Base-by-base conservation (phyloP, 2,113 vertebrate genomes). In the Aviceda subcristata region DNA sequence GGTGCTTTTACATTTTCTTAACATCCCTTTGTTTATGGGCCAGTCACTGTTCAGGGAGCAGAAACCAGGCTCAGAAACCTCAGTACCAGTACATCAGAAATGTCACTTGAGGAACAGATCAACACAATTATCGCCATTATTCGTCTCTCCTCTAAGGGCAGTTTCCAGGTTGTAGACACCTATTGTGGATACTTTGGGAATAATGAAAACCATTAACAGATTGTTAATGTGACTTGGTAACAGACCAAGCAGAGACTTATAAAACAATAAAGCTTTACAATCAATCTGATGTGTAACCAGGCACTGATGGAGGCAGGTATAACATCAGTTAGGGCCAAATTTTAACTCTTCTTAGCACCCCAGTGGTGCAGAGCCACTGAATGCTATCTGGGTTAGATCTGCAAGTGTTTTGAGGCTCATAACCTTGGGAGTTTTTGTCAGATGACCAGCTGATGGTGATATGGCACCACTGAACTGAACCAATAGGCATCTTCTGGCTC, bases 151-250 rank as follows among this genome's bases (percentile, higher is more conserved):
- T 97, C 94, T 87, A 94, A 97, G 83, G 90, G 93, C 63, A 86
- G 50, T 97, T 97, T 97, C 88, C 96, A 97, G 97, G 94, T 96
- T 39, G 43, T 81, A 95, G 94, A 84, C 63, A 97, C 93, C 96
- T 97, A 94, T 88, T 94, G 96, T 96, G 92, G 56, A 91, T 97
- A 90, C 93, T 96, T 72, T 95, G 97, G 95, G 97, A 97, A 96
- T 96, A 97, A 96, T 96, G 90, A 97, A 97, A 97, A 71, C 90
- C 90, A 97, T 97, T 97, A 97, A 96, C 96, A 97, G 97, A 97
- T 97, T 97, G 96, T 96, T 97, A 97, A 97, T 97, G 95, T 91
- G 97, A 92, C 92, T 97, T 96, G 88, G 95, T 97, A 97, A 86
- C 90, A 97, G 90, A 97, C 93, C 95, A 97, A 96, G 88, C 74